Percentiles rank a stretch among this genome's conserved stretches.
These are phyloP conservation scores for Upupa epops DNA, from an alignment of 2,113 vertebrate species.

Conservation along the genomic window DNA sequence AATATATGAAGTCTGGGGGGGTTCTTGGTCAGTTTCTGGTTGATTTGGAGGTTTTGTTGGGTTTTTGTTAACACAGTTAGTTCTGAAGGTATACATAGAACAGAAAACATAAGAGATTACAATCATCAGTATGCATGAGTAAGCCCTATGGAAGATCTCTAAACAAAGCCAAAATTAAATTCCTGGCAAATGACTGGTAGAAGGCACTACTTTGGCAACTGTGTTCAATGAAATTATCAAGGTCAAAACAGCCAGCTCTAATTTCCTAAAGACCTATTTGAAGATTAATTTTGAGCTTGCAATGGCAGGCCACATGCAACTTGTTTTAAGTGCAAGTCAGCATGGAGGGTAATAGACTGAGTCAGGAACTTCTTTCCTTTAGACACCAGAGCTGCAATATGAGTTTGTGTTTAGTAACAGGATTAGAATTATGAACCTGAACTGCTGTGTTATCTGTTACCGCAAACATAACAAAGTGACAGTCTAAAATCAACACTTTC, in stretches of 20 bases:
- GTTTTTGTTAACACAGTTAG: neutral
- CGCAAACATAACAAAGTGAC: neutral
- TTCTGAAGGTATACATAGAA: neutral
- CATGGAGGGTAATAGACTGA: neutral
- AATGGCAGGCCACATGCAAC: neutral
- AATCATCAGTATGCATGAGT: neutral
- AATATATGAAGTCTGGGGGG: neutral
- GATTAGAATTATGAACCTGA: neutral
- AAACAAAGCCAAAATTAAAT: neutral
- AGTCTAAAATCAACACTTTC: neutral
- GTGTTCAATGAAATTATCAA: neutral
- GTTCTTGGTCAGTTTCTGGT: neutral
- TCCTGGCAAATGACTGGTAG: neutral
- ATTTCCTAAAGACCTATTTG: neutral
- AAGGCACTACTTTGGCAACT: neutral
- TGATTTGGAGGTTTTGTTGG: neutral
- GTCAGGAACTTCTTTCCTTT: neutral
- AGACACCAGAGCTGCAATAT: neutral
- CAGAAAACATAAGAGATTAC: neutral
- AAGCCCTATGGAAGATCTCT: neutral
- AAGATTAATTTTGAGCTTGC: neutral
- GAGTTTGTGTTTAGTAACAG: neutral
- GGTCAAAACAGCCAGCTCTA: neutral
- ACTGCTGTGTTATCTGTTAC: neutral
- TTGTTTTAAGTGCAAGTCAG: neutral